Evolutionary conservation across 2,888 invertebrate species (phyloP).

Genomic region (Scaptomyza cyrtandrae): DNA sequence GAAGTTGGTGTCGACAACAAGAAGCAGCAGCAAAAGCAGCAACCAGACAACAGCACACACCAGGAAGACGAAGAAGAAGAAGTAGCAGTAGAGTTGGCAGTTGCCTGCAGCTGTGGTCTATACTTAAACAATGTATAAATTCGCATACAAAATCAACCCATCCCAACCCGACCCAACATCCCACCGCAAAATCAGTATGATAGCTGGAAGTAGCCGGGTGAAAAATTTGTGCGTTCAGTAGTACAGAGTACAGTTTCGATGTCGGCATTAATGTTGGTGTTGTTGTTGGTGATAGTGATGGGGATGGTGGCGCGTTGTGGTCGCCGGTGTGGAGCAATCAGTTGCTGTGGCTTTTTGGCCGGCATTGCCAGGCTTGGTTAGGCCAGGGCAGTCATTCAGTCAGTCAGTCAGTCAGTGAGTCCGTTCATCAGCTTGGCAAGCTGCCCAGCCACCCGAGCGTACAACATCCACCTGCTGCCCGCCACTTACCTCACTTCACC

Average conservation of each 20-base stretch:
- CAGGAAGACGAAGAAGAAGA: slow-evolving; percentile 8
- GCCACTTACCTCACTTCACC: slow-evolving; percentile 1
- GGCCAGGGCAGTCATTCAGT: background rate
- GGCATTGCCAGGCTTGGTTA: slow-evolving; percentile 52
- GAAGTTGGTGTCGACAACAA: slow-evolving; percentile 67
- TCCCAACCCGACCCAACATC: background rate
- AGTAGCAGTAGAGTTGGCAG: background rate
- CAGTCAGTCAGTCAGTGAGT: slow-evolving; percentile 24
- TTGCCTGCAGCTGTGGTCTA: slow-evolving; percentile 66
- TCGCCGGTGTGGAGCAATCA: slow-evolving; percentile 75
- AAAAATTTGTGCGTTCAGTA: slow-evolving; percentile 48
- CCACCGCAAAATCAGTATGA: slow-evolving; percentile 18
- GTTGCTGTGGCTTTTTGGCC: slow-evolving; percentile 78
- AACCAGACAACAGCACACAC: slow-evolving; percentile 22
- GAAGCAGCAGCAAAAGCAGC: slow-evolving; percentile 24
- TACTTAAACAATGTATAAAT: slow-evolving; percentile 78
- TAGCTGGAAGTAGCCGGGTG: slow-evolving; percentile 38
- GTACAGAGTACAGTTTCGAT: slow-evolving; percentile 26
- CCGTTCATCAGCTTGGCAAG: slow-evolving; percentile 50
- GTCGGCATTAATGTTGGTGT: slow-evolving; percentile 30
- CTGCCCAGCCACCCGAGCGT: slow-evolving; percentile 52
- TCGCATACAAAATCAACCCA: slow-evolving; percentile 64
- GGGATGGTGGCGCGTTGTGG: slow-evolving; percentile 57
- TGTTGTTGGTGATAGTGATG: slow-evolving; percentile 24
- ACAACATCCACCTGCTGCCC: slow-evolving; percentile 33